Evolutionary conservation across 2,113 vertebrate genomes (phyloP), one percentile per base, ranked within the genome.

Genomic region (Phrynocephalus versicolor): DNA sequence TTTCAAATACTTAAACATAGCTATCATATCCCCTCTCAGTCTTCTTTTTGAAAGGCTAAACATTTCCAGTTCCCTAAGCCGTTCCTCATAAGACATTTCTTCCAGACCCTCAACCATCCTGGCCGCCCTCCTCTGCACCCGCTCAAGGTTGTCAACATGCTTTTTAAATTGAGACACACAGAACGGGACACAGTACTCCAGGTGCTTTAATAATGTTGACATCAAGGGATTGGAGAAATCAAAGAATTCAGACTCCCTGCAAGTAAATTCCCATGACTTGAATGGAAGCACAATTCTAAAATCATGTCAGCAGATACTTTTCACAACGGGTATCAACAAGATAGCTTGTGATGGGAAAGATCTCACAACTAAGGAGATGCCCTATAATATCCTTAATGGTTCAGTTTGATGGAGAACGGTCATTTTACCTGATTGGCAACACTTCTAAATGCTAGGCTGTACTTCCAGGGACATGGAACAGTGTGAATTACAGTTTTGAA

Each of bases 201-300:
- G n/a, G n/a, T n/a, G n/a, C n/a, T n/a, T 71, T 82, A 77, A 19
- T 89, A 81, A 10, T 79, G n/a, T 3, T 87, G 21, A 60, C 57
- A 85, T 85, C 74, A 25, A 55, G 13, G 15, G 75, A 71, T 75
- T 2, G 55, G 55, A 80, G 75, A 83, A 91, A 90, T 84, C 14
- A 37, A 72, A 72, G 51, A 85, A 88, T 65, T 79, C 16, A 70
- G 78, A 78, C 64, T 89, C 92, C 88, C 74, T 82, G 39, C 88
- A 89, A 91, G 78, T 67, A 92, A 90, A 89, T 72, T 25, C 15
- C 1, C 65, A 76, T 3, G 70, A 65, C 81, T 73, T 19, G 39
- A 27, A 90, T 69, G 78, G 1, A 55, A 88, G 76, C 12, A 86
- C 81, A 83, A 84, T 5, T 84, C 30, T 27, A 0, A 0, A 35